Evolutionary conservation across 2,888 invertebrate genomes (phyloP).

Genomic region (Biston betularia): DNA sequence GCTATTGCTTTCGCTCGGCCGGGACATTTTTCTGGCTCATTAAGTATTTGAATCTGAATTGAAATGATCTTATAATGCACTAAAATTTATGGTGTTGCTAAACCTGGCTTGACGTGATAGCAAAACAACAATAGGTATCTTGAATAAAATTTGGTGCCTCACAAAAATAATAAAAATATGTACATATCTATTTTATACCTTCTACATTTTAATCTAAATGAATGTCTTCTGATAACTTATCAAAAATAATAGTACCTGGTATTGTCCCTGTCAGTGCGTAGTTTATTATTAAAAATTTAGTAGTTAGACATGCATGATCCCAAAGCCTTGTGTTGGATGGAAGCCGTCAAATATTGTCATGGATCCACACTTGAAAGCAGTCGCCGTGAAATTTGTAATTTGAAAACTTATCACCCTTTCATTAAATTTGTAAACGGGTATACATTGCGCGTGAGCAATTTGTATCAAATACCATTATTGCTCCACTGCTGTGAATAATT

Average conservation of each 20-base stretch:
- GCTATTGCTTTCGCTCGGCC: constrained; percentile 20
- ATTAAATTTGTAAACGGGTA: constrained; percentile 52
- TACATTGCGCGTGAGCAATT: constrained; percentile 48
- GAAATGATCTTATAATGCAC: constrained; percentile 21
- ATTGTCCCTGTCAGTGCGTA: constrained; percentile 5
- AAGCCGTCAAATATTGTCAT: constrained; percentile 67
- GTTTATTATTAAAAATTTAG: constrained; percentile 53
- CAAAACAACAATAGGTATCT: not conserved
- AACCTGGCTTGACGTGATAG: constrained; percentile 14
- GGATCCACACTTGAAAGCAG: constrained; percentile 53
- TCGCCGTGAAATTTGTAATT: constrained; percentile 78
- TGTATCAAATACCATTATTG: constrained; percentile 46
- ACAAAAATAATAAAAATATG: not conserved
- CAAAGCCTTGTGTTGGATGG: constrained; percentile 47
- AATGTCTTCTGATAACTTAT: not conserved
- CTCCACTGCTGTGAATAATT: constrained; percentile 54
- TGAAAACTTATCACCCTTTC: constrained; percentile 60
- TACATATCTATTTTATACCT: not conserved
- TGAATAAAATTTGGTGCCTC: not conserved
- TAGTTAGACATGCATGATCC: constrained; percentile 63
- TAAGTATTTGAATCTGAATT: constrained; percentile 28
- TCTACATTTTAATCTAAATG: not conserved
- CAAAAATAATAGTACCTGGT: not conserved
- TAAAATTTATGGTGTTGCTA: constrained; percentile 5
- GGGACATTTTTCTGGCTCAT: constrained; percentile 20